These are phyloP conservation scores for Psix sp. DNA, from an alignment of 1,140 invertebrate species.

Conservation along the genomic window DNA sequence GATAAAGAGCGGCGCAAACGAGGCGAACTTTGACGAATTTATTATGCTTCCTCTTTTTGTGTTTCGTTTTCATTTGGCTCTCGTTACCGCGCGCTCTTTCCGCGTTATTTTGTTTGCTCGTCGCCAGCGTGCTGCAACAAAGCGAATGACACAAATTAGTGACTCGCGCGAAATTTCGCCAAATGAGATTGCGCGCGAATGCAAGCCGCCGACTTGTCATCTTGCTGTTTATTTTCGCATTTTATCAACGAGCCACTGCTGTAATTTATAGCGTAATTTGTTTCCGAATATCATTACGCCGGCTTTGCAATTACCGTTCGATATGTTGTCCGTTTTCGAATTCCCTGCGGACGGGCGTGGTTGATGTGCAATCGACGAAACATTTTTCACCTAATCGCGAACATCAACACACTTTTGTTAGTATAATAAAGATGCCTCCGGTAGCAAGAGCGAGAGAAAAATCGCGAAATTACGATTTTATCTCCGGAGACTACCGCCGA, in stretches of 20 bases:
- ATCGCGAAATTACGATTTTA: too few relatives aligned
- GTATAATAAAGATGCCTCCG: too few relatives aligned
- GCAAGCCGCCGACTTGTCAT: conserved; percentile 51
- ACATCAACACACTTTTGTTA: too few relatives aligned
- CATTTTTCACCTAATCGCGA: too few relatives aligned
- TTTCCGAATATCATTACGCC: conserved; percentile 53
- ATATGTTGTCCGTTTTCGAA: neutral
- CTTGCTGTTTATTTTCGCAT: conserved; percentile 54
- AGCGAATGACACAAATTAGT: conserved; percentile 55
- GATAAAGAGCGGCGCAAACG: conserved; percentile 42
- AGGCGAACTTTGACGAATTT: conserved; percentile 59
- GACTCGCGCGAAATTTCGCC: conserved; percentile 34
- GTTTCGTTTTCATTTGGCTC: conserved; percentile 52
- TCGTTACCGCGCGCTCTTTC: conserved; percentile 45
- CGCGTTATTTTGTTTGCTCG: conserved; percentile 55
- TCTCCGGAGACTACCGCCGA: too few relatives aligned
- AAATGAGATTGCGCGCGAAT: conserved; percentile 56
- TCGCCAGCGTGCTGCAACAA: conserved; percentile 37
- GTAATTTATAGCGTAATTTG: conserved; percentile 40
- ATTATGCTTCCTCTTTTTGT: conserved; percentile 52
- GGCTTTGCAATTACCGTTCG: conserved; percentile 15
- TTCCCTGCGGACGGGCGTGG: too few relatives aligned
- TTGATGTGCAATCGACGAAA: too few relatives aligned
- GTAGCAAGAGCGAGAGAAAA: too few relatives aligned
- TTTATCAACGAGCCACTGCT: conserved; percentile 47